A percentile compares a stretch with the other conserved stretches of the same genome.
These are phyloP conservation scores for Eristalinus aeneus DNA, from an alignment of 2,888 invertebrate genomes.

Conservation along the genomic window DNA sequence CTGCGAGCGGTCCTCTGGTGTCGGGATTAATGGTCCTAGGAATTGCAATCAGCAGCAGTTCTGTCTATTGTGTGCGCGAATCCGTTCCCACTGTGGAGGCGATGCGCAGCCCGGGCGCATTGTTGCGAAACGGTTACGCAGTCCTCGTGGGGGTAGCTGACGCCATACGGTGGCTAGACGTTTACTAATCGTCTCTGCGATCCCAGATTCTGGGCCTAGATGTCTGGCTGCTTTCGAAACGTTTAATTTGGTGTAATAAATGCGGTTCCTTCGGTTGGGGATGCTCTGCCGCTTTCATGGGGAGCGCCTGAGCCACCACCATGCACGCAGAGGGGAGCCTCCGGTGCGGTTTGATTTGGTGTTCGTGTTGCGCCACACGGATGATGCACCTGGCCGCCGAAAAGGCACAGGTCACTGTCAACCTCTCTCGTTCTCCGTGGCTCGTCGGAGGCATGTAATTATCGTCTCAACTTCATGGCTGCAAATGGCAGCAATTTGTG, in stretches of 20 bases:
- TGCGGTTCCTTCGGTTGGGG: constrained; percentile 63
- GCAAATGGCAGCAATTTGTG: constrained; percentile 66
- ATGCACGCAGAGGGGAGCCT: constrained; percentile 45
- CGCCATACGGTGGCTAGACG: constrained; percentile 63
- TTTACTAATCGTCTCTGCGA: constrained; percentile 61
- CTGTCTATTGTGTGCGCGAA: constrained; percentile 52
- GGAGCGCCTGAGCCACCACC: constrained; percentile 46
- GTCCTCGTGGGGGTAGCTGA: constrained; percentile 29
- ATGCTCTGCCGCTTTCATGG: constrained; percentile 42
- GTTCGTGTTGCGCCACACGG: constrained; percentile 7
- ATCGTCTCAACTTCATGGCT: constrained; percentile 63
- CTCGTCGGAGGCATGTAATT: constrained; percentile 59
- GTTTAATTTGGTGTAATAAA: constrained; percentile 68
- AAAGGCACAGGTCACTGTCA: constrained; percentile 71
- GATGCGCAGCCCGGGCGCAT: constrained; percentile 9
- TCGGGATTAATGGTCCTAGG: constrained; percentile 65
- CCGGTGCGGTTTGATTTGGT: constrained; percentile 49
- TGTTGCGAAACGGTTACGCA: constrained; percentile 47
- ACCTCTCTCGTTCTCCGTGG: constrained; percentile 57
- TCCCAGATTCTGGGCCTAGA: constrained; percentile 46
- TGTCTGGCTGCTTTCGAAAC: constrained; percentile 64
- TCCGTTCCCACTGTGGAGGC: constrained; percentile 23
- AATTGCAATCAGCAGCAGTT: constrained; percentile 70
- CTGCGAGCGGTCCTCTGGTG: constrained; percentile 43
- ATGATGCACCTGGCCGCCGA: constrained; percentile 51